These are phyloP conservation scores for Amorpha juglandis DNA, from an alignment of 2,888 invertebrate species.

Conservation along the genomic window DNA sequence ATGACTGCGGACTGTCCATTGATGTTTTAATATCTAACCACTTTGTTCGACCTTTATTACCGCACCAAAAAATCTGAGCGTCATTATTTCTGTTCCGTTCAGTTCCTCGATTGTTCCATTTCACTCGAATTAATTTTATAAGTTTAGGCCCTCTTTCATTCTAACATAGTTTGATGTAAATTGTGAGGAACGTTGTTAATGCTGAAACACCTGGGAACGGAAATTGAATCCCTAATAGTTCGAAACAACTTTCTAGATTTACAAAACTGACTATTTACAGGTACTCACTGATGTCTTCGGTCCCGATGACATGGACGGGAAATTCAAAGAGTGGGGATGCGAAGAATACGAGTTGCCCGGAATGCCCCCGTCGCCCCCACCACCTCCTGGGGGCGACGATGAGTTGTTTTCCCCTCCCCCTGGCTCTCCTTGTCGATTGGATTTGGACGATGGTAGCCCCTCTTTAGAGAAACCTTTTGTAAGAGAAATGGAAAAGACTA, in stretches of 20 bases:
- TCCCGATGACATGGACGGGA: conserved; percentile 82
- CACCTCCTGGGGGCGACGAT: conserved; percentile 92
- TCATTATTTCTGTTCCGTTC: conserved; percentile 7
- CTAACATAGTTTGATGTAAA: conserved; percentile 20
- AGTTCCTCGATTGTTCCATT: background rate
- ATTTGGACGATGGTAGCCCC: conserved; percentile 87
- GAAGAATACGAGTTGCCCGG: conserved; percentile 90
- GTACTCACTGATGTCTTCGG: conserved; percentile 92
- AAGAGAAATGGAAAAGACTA: conserved; percentile 95
- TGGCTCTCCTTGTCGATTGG: conserved; percentile 85
- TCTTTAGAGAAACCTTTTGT: conserved; percentile 92
- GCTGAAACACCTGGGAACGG: conserved; percentile 3
- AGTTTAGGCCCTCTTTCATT: conserved; percentile 4
- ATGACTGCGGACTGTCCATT: conserved; percentile 50
- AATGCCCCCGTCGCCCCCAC: conserved; percentile 88
- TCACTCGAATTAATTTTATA: conserved; percentile 26
- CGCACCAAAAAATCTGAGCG: background rate
- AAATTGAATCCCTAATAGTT: conserved; percentile 10
- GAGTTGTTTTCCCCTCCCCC: conserved; percentile 93
- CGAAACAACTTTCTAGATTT: conserved; percentile 11
- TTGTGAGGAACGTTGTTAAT: conserved; percentile 10
- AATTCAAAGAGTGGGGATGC: conserved; percentile 82
- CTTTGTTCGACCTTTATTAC: conserved; percentile 41
- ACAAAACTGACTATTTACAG: conserved; percentile 61
- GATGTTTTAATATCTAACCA: conserved; percentile 66